A percentile compares a stretch with the other conserved stretches of the same genome.
These are phyloP conservation scores for Pegea sp. DNA, from an alignment of 23 tunicate genomes.

Conservation along the genomic window DNA sequence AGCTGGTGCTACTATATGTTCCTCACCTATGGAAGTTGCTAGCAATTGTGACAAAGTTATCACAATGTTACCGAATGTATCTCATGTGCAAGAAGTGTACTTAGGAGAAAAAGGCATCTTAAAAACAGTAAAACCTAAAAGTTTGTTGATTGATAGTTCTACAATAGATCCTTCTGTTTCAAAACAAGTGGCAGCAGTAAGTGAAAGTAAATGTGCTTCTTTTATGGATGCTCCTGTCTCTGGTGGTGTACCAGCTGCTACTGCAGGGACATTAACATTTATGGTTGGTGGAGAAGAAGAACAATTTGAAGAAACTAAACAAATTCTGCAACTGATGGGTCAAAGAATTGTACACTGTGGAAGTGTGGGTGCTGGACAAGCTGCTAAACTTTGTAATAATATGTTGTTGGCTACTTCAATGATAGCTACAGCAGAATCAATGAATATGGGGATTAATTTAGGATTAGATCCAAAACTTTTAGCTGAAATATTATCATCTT, in stretches of 20 bases:
- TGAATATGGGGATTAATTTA: conserved; percentile 72
- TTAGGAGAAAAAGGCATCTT: conserved; percentile 51
- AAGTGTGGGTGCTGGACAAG: conserved; percentile 90
- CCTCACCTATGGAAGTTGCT: conserved; percentile 76
- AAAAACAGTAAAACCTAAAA: conserved; percentile 15
- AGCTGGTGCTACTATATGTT: background rate
- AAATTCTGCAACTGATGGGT: conserved; percentile 43
- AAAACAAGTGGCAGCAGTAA: conserved; percentile 36
- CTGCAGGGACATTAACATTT: conserved; percentile 79
- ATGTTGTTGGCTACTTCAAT: conserved; percentile 86
- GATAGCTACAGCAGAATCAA: conserved; percentile 82
- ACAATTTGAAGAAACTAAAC: conserved; percentile 28
- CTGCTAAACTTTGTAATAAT: conserved; percentile 96
- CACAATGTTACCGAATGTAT: conserved; percentile 85
- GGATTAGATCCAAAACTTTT: conserved; percentile 81
- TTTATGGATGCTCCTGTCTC: conserved; percentile 96
- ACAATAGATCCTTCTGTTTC: conserved; percentile 92
- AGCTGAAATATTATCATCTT: conserved; percentile 60
- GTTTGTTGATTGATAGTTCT: conserved; percentile 72
- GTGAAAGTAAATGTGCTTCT: conserved; percentile 20
- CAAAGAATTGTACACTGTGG: conserved; percentile 84
- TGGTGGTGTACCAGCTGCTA: conserved; percentile 93
- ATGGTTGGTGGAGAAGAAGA: conserved; percentile 90
- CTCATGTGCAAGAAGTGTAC: conserved; percentile 83
- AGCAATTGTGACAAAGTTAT: conserved; percentile 22